phyloP scores from a whole-genome alignment of 2,113 vertebrate species.

The Accipiter cooperii region DNA sequence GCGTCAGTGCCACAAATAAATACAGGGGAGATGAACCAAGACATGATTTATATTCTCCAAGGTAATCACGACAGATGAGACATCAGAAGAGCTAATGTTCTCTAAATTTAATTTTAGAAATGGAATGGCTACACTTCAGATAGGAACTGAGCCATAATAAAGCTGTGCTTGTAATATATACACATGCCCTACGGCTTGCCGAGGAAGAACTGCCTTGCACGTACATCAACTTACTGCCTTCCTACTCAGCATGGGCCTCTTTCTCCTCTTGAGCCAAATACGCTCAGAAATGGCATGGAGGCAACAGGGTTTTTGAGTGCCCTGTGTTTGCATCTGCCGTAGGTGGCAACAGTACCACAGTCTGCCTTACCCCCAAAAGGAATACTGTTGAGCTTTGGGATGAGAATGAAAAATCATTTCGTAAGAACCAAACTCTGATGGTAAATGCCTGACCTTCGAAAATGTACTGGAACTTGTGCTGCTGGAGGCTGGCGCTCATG shows the following conservation, averaged over 20 bases:
- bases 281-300: not conserved
- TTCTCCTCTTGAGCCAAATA: not conserved
- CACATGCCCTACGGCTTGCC: not conserved
- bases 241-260: not conserved
- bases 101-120: not conserved
- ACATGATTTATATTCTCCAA: not conserved
- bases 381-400: not conserved
- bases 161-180: not conserved
- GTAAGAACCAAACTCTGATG: not conserved
- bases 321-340: not conserved
- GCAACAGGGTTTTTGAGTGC: not conserved
- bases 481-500: slow-evolving; percentile 92
- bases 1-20: not conserved
- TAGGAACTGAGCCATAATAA: not conserved
- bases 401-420: not conserved
- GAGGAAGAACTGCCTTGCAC: not conserved
- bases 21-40: not conserved
- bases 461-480: slow-evolving; percentile 99
- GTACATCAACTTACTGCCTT: not conserved
- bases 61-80: slow-evolving; percentile 21
- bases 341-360: not conserved
- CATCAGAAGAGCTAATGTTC: not conserved
- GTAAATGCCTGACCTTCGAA: slow-evolving; percentile 84
- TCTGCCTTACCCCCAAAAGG: not conserved
- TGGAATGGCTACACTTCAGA: not conserved